These are phyloP conservation scores for Setipinna tenuifilis DNA, from an alignment of 2,797 vertebrate species.

Conservation along the genomic window DNA sequence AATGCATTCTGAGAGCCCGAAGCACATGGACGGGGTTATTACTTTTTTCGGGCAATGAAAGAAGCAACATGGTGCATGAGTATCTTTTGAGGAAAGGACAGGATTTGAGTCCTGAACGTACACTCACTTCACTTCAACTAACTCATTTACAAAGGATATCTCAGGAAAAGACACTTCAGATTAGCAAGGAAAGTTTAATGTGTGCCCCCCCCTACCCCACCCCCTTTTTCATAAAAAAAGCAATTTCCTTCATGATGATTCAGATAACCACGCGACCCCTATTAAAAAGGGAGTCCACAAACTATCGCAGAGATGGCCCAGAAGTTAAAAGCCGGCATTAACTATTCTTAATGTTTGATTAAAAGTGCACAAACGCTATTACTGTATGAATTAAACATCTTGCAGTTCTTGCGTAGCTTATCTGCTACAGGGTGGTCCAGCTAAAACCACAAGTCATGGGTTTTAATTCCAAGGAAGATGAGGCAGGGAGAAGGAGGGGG, in stretches of 20 bases:
- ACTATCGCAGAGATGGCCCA: slow-evolving; percentile 1
- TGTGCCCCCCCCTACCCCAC: neutral
- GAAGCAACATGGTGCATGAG: neutral
- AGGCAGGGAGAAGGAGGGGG: neutral
- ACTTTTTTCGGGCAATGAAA: neutral
- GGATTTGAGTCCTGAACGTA: neutral
- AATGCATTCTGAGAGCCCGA: neutral
- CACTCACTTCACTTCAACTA: neutral
- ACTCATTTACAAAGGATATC: neutral
- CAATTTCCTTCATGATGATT: neutral
- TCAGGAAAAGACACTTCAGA: neutral
- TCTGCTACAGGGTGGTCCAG: neutral
- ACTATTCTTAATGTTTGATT: slow-evolving; percentile 10
- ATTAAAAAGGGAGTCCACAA: neutral
- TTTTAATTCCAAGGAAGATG: neutral
- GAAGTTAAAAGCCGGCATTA: neutral
- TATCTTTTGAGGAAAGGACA: neutral
- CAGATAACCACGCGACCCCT: neutral
- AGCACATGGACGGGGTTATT: neutral
- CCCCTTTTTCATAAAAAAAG: neutral
- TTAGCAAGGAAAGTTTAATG: neutral
- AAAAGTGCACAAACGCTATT: slow-evolving; percentile 8
- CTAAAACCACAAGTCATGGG: neutral
- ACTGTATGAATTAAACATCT: slow-evolving; percentile 20
- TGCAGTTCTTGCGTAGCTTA: neutral